Conservation (phyloP, 2,113 vertebrate species). For the Pseudorhombus dupliciocellatus region DNA sequence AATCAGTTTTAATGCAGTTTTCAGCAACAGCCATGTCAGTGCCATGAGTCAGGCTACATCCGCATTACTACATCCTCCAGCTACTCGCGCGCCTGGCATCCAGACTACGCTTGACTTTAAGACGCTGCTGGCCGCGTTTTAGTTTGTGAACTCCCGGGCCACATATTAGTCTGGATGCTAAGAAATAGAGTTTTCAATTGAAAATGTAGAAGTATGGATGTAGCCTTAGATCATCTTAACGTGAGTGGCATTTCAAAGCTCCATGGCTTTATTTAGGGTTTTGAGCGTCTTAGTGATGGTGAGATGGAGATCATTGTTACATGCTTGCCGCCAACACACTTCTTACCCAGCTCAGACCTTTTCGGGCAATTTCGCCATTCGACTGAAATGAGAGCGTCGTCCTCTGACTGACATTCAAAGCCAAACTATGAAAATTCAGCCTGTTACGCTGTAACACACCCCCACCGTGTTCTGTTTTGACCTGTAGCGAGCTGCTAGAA, state of each 20-base stretch:
- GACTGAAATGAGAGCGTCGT: conserved; percentile 46
- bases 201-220: too few relatives aligned
- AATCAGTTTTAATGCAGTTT: conserved; percentile 27
- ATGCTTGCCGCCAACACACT: conserved; percentile 27
- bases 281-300: conserved; percentile 27
- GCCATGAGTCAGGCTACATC: conserved; percentile 12
- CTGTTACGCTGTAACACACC: conserved; percentile 3
- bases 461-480: conserved; percentile 27
- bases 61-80: too few relatives aligned
- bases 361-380: conserved; percentile 6
- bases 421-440: conserved; percentile 32
- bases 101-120: too few relatives aligned
- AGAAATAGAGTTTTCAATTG: too few relatives aligned
- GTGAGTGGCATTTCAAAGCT: conserved; percentile 20
- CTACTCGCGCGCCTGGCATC: too few relatives aligned
- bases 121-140: too few relatives aligned
- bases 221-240: conserved; percentile 8
- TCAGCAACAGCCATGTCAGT: conserved; percentile 32
- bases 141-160: too few relatives aligned
- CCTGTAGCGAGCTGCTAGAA: conserved; percentile 30
- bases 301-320: conserved; percentile 57
- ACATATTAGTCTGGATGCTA: too few relatives aligned
- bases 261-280: conserved; percentile 16
- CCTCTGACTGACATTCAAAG: conserved; percentile 53
- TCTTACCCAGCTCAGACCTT: conserved; percentile 41